These are phyloP conservation scores for Donacobius atricapilla DNA, from an alignment of 2,113 vertebrate genomes.

Conservation along the genomic window DNA sequence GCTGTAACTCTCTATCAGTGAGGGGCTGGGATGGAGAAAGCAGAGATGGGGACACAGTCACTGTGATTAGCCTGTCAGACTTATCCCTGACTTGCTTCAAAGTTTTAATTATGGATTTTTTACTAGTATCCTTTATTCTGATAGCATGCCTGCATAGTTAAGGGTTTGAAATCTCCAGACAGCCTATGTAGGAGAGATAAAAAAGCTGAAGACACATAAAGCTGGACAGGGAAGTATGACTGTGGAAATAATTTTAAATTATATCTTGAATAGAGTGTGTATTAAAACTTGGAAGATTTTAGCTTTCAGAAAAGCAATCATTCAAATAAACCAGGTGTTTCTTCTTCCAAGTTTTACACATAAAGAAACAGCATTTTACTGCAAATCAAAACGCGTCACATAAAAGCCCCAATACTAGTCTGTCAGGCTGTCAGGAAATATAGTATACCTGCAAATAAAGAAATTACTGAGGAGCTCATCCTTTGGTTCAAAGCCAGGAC, in stretches of 20 bases:
- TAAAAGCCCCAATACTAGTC: neutral
- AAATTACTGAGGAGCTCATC: neutral
- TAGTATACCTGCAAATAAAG: neutral
- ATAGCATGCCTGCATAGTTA: neutral
- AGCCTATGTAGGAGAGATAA: neutral
- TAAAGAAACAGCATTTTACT: neutral
- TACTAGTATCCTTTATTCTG: neutral
- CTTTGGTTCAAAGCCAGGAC: neutral
- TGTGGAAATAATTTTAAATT: neutral
- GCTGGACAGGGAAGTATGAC: neutral
- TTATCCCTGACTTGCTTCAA: neutral
- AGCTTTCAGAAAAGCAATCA: neutral
- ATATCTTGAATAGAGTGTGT: neutral
- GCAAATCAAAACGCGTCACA: neutral
- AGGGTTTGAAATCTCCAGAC: neutral
- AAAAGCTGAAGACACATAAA: neutral
- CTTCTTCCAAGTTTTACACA: neutral
- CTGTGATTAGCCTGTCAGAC: neutral
- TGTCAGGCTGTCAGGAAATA: neutral
- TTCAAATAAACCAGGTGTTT: neutral
- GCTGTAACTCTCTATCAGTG: neutral
- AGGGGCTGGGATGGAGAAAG: neutral
- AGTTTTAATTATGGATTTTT: neutral
- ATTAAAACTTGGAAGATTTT: neutral
- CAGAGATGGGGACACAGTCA: neutral